Evolutionary conservation across 2,888 invertebrate species (phyloP), one percentile per base, ranked within the genome.

Genomic region (Prosopocoilus inquinatus): DNA sequence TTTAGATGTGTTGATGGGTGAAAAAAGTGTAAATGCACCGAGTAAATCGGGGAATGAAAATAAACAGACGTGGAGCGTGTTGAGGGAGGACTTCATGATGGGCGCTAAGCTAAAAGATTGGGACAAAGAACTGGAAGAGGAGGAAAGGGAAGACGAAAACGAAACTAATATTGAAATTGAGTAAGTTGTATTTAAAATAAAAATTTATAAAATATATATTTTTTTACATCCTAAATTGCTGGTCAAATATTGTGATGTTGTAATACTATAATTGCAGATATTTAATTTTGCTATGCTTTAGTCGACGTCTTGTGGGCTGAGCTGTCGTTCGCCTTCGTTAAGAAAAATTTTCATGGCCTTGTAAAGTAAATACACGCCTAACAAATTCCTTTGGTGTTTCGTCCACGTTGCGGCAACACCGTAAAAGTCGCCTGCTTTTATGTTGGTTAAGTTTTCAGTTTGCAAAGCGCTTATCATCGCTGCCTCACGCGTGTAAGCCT

Each of bases 401-500:
- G 84, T 82, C 93, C 92, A 95, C 0, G 88, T 84, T 1, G 86
- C 80, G 0, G 88, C 82, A 0, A 84, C 79, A 0, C 94, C 94
- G 69, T 95, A 94, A 73, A 90, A 94, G 60, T 91, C 89, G 0
- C 96, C 95, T 33, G 79, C 76, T 69, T 89, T 89, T 12, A 84
- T 76, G 75, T 96, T 96, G 34, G 87, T 89, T 62, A 96, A 76
- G 69, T 89, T 88, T 0, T 81, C 75, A 3, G 91, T 67, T 1
- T 90, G 90, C 5, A 98, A 74, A 0, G 94, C 92, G 66, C 93
- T 92, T 11, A 98, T 95, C 84, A 98, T 96, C 8, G 92, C 86
- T 0, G 96, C 96, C 76, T 98, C 98, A 60, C 96, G 81, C 0
- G 95, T 94, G 64, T 89, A 93, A 0, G 98, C 97, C 75, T 98